Conservation (phyloP, 1,140 invertebrate genomes). For the Daktulosphaira vitifoliae region DNA sequence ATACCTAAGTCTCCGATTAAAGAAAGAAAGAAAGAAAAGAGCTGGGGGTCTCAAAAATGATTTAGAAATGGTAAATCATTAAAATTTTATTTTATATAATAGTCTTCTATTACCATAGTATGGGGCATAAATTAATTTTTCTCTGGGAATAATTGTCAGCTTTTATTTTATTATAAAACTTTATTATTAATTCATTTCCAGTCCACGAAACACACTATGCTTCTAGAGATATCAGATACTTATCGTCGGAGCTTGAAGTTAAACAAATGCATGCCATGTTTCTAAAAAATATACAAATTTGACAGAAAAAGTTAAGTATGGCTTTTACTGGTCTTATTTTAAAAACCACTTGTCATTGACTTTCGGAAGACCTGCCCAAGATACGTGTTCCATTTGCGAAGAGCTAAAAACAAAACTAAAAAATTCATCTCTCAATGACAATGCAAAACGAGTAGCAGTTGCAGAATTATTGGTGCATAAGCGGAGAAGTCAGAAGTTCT, state of each 20-base stretch:
- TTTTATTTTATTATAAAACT: no score
- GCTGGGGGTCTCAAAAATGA: no score
- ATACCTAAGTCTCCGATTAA: no score
- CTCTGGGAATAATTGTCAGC: no score
- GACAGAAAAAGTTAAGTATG: neutral
- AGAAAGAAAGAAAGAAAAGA: no score
- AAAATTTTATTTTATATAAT: no score
- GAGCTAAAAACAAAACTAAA: neutral
- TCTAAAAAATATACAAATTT: neutral
- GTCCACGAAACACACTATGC: no score
- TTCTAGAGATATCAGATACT: conserved; percentile 2
- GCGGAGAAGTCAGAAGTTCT: neutral
- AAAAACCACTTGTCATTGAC: neutral
- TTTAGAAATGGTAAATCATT: no score
- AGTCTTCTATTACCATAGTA: no score
- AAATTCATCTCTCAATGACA: neutral
- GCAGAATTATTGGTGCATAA: neutral
- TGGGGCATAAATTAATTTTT: no score
- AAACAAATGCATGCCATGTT: neutral
- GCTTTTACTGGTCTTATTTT: neutral
- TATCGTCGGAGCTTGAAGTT: neutral
- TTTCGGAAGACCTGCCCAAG: neutral
- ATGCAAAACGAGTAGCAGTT: neutral
- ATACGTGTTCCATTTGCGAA: neutral
- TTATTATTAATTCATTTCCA: no score